Percentiles rank a stretch among this genome's conserved stretches.
phyloP scores from a whole-genome alignment of 2,888 invertebrate genomes.

The Clistopyga incitator region DNA sequence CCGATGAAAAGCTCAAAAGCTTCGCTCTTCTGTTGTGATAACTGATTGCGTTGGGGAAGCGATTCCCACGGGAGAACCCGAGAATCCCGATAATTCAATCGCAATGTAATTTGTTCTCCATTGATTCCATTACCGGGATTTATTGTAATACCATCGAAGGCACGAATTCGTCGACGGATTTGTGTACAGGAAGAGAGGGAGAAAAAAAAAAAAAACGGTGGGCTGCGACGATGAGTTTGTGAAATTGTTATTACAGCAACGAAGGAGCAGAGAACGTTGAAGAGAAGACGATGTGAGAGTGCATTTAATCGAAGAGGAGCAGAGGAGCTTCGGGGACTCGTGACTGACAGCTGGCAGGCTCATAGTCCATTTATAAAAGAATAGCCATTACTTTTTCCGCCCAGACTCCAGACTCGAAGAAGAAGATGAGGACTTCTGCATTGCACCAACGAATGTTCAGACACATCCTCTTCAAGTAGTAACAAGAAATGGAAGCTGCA shows the following conservation, averaged over 20 bases:
- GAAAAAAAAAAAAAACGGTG: background rate
- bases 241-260: conserved; percentile 58
- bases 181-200: too few relatives aligned
- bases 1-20: background rate
- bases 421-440: conserved; percentile 27
- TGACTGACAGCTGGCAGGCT: conserved; percentile 65
- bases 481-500: background rate
- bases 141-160: conserved; percentile 19
- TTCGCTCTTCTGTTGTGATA: conserved; percentile 1
- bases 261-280: background rate
- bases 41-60: conserved; percentile 3
- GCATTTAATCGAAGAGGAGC: conserved; percentile 63
- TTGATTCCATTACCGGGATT: conserved; percentile 53
- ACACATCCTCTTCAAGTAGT: conserved; percentile 18
- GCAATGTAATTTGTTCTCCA: conserved; percentile 53
- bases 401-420: conserved; percentile 26
- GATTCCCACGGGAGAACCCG: conserved; percentile 7
- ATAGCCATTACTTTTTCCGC: conserved; percentile 23
- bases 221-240: conserved; percentile 43
- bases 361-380: conserved; percentile 55
- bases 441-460: conserved; percentile 23
- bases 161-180: background rate
- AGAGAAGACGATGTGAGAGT: conserved; percentile 61
- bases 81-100: conserved; percentile 57
- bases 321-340: conserved; percentile 46